phyloP scores from a whole-genome alignment of 2,888 invertebrate species.

The Leptopilina myrica region DNA sequence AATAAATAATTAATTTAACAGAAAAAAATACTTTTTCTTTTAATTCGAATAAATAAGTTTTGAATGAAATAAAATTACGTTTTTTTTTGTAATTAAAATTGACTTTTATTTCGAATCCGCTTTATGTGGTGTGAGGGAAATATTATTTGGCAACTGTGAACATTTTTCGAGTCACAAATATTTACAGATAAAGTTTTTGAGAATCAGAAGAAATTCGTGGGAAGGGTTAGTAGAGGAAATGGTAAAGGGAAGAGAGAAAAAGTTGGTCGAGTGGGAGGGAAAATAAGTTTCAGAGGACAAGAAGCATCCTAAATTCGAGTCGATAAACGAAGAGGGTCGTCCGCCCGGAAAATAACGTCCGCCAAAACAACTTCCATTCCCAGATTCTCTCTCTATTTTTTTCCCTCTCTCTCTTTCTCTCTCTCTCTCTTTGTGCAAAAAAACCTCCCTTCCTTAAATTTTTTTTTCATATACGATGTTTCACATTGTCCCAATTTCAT shows the following conservation, averaged over 20 bases:
- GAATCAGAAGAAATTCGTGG: not conserved
- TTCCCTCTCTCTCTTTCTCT: too few species aligned
- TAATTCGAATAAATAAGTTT: too few species aligned
- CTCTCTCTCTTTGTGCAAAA: too few species aligned
- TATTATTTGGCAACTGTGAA: too few species aligned
- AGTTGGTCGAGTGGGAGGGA: not conserved
- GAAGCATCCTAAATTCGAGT: slow-evolving; percentile 56
- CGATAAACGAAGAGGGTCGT: slow-evolving; percentile 63
- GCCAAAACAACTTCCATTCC: slow-evolving; percentile 67
- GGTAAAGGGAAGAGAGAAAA: not conserved
- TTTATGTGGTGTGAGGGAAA: too few species aligned
- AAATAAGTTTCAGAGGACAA: slow-evolving; percentile 48
- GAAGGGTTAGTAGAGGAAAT: not conserved
- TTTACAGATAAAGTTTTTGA: not conserved
- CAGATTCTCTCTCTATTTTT: slow-evolving; percentile 45
- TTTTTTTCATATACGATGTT: slow-evolving; percentile 31
- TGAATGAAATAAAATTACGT: too few species aligned
- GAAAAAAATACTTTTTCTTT: too few species aligned
- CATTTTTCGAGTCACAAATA: too few species aligned
- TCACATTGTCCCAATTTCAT: slow-evolving; percentile 64
- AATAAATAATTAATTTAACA: too few species aligned
- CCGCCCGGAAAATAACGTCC: slow-evolving; percentile 74
- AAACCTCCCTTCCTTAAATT: slow-evolving; percentile 45
- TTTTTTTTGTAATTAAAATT: not conserved
- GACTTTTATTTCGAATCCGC: too few species aligned